These are phyloP conservation scores for Akabosia matsudoensis DNA, from an alignment of 1,140 invertebrate species.

Conservation along the genomic window DNA sequence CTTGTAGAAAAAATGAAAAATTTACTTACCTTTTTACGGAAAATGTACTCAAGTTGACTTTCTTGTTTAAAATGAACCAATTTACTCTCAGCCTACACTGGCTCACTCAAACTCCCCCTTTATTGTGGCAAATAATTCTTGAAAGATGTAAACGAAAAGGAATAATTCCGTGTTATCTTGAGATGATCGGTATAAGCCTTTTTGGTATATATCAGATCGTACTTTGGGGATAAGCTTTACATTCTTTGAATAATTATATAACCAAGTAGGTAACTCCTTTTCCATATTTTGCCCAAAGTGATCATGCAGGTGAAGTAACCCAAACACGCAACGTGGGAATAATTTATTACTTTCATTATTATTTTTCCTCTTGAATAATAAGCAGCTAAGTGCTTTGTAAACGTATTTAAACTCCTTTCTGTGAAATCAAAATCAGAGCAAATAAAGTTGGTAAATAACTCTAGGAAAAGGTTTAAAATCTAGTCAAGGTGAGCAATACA, in stretches of 20 bases:
- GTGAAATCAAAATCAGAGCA: not conserved
- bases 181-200: too few species aligned
- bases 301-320: not conserved
- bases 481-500: too few species aligned
- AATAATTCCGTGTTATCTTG: too few species aligned
- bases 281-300: conserved; percentile 2
- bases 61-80: not conserved
- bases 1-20: not conserved
- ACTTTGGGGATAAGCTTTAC: too few species aligned
- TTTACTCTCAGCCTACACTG: not conserved
- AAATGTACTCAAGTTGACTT: not conserved
- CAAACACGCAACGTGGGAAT: not conserved
- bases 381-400: not conserved
- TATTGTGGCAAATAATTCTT: too few species aligned
- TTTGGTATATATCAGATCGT: too few species aligned
- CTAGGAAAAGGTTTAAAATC: not conserved
- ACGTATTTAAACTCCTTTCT: not conserved
- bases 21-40: not conserved
- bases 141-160: too few species aligned
- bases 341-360: conserved; percentile 15
- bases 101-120: not conserved
- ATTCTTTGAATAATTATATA: too few species aligned
- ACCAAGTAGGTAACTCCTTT: not conserved
- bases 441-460: not conserved
- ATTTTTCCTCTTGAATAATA: not conserved